Evolutionary conservation across 1,140 invertebrate genomes (phyloP).

Genomic region (Megathymus violae): DNA sequence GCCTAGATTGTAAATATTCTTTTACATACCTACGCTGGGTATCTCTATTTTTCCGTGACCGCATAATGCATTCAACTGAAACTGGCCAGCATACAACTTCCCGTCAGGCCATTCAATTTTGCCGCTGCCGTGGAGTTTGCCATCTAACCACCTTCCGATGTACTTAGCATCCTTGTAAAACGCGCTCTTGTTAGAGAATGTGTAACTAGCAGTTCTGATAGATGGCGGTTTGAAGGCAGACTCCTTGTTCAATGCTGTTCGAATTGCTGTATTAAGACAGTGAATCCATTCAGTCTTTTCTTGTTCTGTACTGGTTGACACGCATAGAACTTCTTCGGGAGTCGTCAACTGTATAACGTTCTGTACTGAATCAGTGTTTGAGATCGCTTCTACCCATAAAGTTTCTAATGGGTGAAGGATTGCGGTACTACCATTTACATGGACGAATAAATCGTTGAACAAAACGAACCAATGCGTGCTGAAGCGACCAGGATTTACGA

Average conservation of each 20-base stretch:
- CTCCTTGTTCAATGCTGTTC: constrained; percentile 83
- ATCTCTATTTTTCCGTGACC: constrained; percentile 90
- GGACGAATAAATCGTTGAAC: constrained; percentile 90
- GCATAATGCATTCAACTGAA: constrained; percentile 89
- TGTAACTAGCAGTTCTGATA: constrained; percentile 88
- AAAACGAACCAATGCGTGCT: constrained; percentile 90
- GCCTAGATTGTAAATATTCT: background rate
- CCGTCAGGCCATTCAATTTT: constrained; percentile 93
- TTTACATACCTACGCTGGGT: constrained; percentile 81
- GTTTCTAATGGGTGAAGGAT: constrained; percentile 88
- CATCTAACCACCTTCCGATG: constrained; percentile 90
- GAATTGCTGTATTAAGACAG: constrained; percentile 87
- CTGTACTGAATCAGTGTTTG: constrained; percentile 81
- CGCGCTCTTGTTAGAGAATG: constrained; percentile 88
- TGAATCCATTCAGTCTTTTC: constrained; percentile 93
- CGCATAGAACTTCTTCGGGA: constrained; percentile 90
- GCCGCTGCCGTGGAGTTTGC: constrained; percentile 92
- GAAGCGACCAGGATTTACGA: constrained; percentile 88
- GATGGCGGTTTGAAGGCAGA: constrained; percentile 86
- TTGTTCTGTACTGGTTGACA: constrained; percentile 86
- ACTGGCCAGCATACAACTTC: constrained; percentile 90
- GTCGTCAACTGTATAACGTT: constrained; percentile 88
- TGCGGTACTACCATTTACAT: constrained; percentile 86
- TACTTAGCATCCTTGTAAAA: constrained; percentile 92
- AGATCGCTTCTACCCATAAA: constrained; percentile 90